Percentiles rank a stretch among this genome's conserved stretches.
Conservation (phyloP, 2,113 vertebrate genomes). For the Mormyrus iriodes region DNA sequence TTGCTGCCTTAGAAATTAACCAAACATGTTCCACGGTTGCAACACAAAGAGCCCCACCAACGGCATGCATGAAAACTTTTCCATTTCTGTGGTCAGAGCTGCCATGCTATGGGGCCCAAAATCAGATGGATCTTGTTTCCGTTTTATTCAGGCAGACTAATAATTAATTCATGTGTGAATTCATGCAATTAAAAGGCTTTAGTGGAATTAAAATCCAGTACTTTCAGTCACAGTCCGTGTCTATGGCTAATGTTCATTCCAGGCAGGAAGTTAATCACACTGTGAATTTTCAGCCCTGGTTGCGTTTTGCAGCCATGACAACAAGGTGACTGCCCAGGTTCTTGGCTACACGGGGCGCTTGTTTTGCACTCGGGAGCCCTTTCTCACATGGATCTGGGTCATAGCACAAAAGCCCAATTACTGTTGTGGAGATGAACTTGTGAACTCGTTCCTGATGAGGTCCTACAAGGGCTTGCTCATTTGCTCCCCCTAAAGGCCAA, state of each 20-base stretch:
- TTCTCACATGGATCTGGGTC: not conserved
- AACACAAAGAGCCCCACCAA: not conserved
- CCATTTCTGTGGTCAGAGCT: not conserved
- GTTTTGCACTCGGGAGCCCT: not conserved
- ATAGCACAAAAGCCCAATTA: not conserved
- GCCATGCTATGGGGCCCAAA: not conserved
- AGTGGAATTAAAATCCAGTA: not conserved
- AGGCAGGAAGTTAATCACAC: not conserved
- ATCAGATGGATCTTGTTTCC: not conserved
- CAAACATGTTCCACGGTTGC: not conserved
- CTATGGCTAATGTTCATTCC: not conserved
- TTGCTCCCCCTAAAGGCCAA: not conserved
- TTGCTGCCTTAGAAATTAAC: not conserved
- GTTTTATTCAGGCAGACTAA: not conserved
- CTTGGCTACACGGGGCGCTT: not conserved
- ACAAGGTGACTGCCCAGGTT: not conserved
- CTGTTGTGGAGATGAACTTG: not conserved
- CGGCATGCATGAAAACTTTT: not conserved
- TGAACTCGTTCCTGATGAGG: not conserved
- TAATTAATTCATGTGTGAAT: not conserved
- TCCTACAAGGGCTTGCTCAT: not conserved
- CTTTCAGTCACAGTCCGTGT: not conserved
- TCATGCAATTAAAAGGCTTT: not conserved
- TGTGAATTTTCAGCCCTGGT: not conserved
- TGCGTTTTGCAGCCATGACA: not conserved